phyloP scores from a whole-genome alignment of 2,113 vertebrate genomes.

The Scomber japonicus region DNA sequence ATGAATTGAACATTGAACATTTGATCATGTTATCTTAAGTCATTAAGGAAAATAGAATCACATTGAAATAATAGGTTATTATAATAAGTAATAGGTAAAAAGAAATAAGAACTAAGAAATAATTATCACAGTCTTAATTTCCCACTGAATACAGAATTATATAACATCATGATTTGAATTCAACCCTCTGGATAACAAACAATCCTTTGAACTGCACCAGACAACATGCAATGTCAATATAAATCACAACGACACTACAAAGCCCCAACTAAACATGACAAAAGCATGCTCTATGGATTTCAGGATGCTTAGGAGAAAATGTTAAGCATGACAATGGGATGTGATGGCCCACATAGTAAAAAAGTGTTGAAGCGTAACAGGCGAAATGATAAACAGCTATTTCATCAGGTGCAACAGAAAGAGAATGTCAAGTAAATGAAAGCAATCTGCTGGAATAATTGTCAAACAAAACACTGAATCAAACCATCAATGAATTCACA shows the following conservation, averaged over 20 bases:
- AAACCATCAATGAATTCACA: conserved; percentile 59
- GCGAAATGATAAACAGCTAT: conserved; percentile 72
- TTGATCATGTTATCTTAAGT: too few species aligned
- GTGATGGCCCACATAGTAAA: conserved; percentile 56
- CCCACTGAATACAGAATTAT: conserved; percentile 22
- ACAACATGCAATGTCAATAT: conserved; percentile 58
- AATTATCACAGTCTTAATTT: neutral
- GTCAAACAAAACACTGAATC: conserved; percentile 43
- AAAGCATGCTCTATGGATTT: conserved; percentile 72
- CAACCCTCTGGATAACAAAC: conserved; percentile 28
- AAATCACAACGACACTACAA: conserved; percentile 51
- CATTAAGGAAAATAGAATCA: neutral
- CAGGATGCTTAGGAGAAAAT: conserved; percentile 52
- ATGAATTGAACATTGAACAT: neutral
- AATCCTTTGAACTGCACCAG: conserved; percentile 15
- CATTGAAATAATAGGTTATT: too few species aligned
- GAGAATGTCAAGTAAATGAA: conserved; percentile 59
- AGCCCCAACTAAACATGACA: conserved; percentile 50
- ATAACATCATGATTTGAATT: conserved; percentile 29
- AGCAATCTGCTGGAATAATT: conserved; percentile 58
- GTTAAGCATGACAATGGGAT: conserved; percentile 68
- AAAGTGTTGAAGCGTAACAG: conserved; percentile 56
- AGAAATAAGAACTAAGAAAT: neutral
- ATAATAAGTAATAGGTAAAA: too few species aligned
- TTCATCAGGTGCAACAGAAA: conserved; percentile 67